Base-by-base conservation (phyloP, 2,888 invertebrate species). In the Aphelenchoides bicaudatus region DNA sequence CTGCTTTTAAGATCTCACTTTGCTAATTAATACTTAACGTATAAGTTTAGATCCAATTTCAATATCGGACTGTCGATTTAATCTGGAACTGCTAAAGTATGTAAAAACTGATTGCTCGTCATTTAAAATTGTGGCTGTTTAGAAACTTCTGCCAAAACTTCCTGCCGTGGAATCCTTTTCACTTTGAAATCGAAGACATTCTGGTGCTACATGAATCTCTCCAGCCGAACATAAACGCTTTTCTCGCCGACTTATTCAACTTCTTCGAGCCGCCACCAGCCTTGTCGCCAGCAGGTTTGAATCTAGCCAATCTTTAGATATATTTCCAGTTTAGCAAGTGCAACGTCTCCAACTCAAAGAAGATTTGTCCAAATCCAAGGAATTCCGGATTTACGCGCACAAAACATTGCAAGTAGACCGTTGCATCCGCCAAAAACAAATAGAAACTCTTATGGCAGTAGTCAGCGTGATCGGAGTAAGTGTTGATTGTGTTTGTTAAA, bases 161-260 rank as follows among this genome's bases (percentile, higher is more conserved):
- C 54, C 68, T 81, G 8, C 79, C 80, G n/a, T 62, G 63, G 46
- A 76, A 78, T 48, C 70, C 73, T 23, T 81, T 81, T 63, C 81
- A 82, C 63, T 79, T 82, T 58, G 78, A 78, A 19, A 78, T 80
- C 57, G 82, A 82, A 61, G 82, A 82, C 70, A 71, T 82, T 29
- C 74, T 82, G 38, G 81, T 81, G 65, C 71, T 79, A 13, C 79
- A 79, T 56, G 79, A 80, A 34, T 46, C 54, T 34, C 56, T 54
- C 23, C 70, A 74, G 63, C 70, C 71, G 60, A 75, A 75, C 56
- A 66, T 76, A 28, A 68, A 80, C 43, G 79, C 79, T 25, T 79
- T 82, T 63, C 66, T 82, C 6, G 78, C 82, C 4, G 82, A 82
- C 63, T 69, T 82, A 13, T 82, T 82, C 69, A 65, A 75, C 54